These are phyloP conservation scores for Seira musarum DNA, from an alignment of 2,888 invertebrate genomes.

Conservation along the genomic window DNA sequence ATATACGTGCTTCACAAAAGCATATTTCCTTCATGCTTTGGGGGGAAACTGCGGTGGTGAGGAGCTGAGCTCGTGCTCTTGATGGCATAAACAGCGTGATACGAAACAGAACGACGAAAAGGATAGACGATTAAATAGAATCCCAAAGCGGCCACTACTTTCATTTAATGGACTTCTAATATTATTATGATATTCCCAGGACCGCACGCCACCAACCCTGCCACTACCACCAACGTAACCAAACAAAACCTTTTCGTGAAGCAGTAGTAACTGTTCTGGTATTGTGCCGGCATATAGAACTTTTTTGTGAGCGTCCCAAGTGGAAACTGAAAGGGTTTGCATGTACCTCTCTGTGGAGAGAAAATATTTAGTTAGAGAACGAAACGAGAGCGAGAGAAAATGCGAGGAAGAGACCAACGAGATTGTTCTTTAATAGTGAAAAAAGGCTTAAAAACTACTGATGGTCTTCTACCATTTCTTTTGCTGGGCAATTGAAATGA, in stretches of 20 bases:
- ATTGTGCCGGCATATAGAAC: neutral
- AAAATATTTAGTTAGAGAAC: neutral
- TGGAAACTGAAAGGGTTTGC: constrained; percentile 10
- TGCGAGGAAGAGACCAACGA: neutral
- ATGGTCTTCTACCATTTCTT: neutral
- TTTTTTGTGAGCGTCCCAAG: constrained; percentile 7
- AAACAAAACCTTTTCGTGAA: neutral
- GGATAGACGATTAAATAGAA: neutral
- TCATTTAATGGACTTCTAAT: constrained; percentile 25
- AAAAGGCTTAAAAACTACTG: constrained; percentile 6
- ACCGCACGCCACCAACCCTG: constrained; percentile 13
- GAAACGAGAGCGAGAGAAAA: constrained; percentile 1
- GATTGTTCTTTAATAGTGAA: constrained; percentile 6
- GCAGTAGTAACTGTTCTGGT: neutral
- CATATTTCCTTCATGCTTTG: neutral
- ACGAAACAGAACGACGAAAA: neutral
- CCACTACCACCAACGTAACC: neutral
- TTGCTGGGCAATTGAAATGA: neutral
- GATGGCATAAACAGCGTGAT: neutral
- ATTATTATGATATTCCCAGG: constrained; percentile 20
- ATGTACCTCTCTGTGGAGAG: constrained; percentile 7
- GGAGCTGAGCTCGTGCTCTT: neutral
- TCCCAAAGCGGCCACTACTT: constrained; percentile 7
- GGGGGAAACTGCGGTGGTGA: neutral
- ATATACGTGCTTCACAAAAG: neutral